Evolutionary conservation across 2,888 invertebrate species (phyloP).

Genomic region (Halictus quadricinctus): DNA sequence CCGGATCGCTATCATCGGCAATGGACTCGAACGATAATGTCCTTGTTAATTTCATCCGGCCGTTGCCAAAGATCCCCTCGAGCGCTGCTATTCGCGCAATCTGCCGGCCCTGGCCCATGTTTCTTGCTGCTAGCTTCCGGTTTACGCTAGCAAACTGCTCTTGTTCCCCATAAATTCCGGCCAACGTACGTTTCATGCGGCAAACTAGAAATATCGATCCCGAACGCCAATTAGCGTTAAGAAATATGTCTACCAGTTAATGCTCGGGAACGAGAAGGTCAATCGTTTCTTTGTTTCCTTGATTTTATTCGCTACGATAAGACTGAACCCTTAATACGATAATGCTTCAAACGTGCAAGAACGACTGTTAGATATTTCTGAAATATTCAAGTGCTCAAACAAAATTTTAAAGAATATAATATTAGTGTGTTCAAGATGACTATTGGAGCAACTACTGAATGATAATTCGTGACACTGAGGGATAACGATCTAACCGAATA

Average conservation of each 20-base stretch:
- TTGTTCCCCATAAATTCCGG: neutral
- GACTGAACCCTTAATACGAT: too few species aligned
- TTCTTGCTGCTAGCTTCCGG: neutral
- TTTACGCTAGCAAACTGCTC: neutral
- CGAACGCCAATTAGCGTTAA: neutral
- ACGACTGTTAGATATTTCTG: too few species aligned
- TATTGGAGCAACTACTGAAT: too few species aligned
- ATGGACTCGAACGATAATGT: constrained; percentile 58
- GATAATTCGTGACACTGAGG: too few species aligned
- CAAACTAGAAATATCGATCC: constrained; percentile 4
- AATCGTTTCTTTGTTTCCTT: too few species aligned
- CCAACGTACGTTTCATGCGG: neutral
- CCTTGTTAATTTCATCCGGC: constrained; percentile 58
- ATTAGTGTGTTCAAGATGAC: too few species aligned
- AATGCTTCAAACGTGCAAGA: too few species aligned
- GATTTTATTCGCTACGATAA: too few species aligned
- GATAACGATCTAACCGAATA: too few species aligned
- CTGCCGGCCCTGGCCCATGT: neutral
- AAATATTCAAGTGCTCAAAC: too few species aligned
- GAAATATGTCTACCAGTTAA: neutral
- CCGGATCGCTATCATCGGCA: constrained; percentile 62
- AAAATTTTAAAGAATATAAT: too few species aligned
- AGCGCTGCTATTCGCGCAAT: neutral
- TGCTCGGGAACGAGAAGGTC: neutral
- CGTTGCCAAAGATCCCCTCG: constrained; percentile 29